Evolutionary conservation across 2,113 vertebrate genomes (phyloP), one percentile per base, ranked within the genome.

Genomic region (Antennarius striatus): DNA sequence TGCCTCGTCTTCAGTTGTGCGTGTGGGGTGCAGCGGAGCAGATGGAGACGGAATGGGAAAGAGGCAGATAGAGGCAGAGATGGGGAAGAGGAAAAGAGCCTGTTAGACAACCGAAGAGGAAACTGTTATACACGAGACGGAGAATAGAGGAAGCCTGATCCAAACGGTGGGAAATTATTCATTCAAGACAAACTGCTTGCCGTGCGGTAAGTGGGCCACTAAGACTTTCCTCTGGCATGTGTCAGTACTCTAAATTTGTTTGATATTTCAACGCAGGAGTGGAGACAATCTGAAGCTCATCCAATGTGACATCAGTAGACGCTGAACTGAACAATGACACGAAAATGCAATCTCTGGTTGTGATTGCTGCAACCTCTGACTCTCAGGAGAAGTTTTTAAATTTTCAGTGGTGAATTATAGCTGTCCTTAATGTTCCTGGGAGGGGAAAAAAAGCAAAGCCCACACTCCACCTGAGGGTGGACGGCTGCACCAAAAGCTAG

Each of bases 181-280:
- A 62, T 50, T 51, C 28, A 71, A 52, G 55, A 62, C 22, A 58
- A 68, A 71, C 60, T 61, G 65, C 14, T 73, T 82, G 47, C 56
- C 64, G 48, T 53, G 30, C 15, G 84, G 88, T 88, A 81, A 86
- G 85, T 82, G 57, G 68, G 36, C 60, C 69, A 79, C 70, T 16
- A 22, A 40, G 49, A 63, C 66, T 62, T 49, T 75, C 15, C 47
- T 45, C 22, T 56, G 32, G 39, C 53, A 55, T 54, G 45, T 72
- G 53, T 40, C 22, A 53, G 62, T 30, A 42, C 46, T 29, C 6
- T 47, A 15, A 28, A 9, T 15, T 32, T 69, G 8, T 66, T 6
- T 1, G 2, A 5, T 56, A 49, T 48, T 8, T 49, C 4, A 82
- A 51, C 17, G 65, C 59, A 63, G 55, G 17, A 59, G 39, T 40